A percentile compares a stretch with the other conserved stretches of the same genome.
Conservation (phyloP, 2,888 invertebrate species). For the Phymatocera aterrima region DNA sequence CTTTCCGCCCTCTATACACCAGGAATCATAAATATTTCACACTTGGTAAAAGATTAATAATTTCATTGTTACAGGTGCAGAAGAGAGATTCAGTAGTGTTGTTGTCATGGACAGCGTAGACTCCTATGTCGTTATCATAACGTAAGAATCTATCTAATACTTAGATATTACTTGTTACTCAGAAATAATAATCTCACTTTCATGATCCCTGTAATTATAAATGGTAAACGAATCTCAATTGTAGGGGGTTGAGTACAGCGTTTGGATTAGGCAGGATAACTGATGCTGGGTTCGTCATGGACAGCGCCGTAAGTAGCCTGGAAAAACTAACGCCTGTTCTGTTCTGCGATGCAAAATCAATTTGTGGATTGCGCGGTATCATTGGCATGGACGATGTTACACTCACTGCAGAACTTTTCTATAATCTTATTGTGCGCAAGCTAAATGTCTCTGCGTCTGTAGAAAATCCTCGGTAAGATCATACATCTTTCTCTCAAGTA, state of each 20-base stretch:
- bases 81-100: conserved; percentile 78
- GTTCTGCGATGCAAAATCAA: conserved; percentile 62
- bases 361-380: conserved; percentile 77
- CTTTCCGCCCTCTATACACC: conserved; percentile 47
- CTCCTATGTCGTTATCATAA: conserved; percentile 82
- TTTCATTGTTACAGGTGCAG: conserved; percentile 65
- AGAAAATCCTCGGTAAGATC: conserved; percentile 75
- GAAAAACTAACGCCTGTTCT: conserved; percentile 63
- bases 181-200: neutral
- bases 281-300: conserved; percentile 77
- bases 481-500: no score
- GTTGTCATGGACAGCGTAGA: conserved; percentile 82
- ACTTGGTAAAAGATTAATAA: conserved; percentile 11
- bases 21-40: conserved; percentile 1
- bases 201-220: conserved; percentile 4
- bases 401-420: conserved; percentile 75
- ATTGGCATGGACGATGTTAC: conserved; percentile 77
- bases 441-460: conserved; percentile 75
- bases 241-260: conserved; percentile 77
- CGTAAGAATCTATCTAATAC: conserved; percentile 76
- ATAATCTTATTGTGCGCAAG: conserved; percentile 73
- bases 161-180: neutral
- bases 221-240: conserved; percentile 43
- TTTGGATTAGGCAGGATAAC: conserved; percentile 77
- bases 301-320: conserved; percentile 66